Base-by-base conservation (phyloP, 2,797 vertebrate genomes). In the Smutsia temminckii region DNA sequence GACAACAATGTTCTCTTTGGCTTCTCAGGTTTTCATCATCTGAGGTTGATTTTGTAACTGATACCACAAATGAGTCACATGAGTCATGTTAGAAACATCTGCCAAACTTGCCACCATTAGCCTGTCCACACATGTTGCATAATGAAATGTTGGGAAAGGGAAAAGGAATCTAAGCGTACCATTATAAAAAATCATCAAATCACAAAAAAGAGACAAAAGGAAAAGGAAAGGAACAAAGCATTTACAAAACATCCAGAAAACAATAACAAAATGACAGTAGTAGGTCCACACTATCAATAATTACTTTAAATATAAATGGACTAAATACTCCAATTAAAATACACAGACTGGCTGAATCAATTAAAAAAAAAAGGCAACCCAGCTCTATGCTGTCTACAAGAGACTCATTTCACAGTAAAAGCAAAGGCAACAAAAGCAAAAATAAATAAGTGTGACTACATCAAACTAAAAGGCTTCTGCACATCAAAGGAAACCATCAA, bases 251-350 rank as follows among this genome's bases (percentile, higher is more conserved):
- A 59, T 40, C 18, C 40, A 69, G 63, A n/a, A 86, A 78, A 85
- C 23, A 68, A 37, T 68, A 83, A 20, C n/a, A 74, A 69, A 86
- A 78, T 68, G 63, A 13, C 51, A 81, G 5, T 18, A 66, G 27
- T 49, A 90, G 80, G 11, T 37, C 13, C 25, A 69, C 42, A 49
- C 6, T 69, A 18, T 61, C n/a, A 68, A 79, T 68, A 78, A 69
- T 86, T 79, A 61, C 53, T 93, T 93, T 61, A 86, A 86, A 85
- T 69, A 32, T 78, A 85, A 85, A 49, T 86, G 53, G 14, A n/a
- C 20, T 78, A 78, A 49, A 69, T 61, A 51, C 42, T 61, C 63
- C 40, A 80, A 3, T 37, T n/a, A 46, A 68, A 37, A 68, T 46
- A 66, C 1, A 61, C 4, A 74, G 34, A 66, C 20, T 75, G 63